Base-by-base conservation (phyloP, 2,797 vertebrate genomes). In the Paguma larvata region DNA sequence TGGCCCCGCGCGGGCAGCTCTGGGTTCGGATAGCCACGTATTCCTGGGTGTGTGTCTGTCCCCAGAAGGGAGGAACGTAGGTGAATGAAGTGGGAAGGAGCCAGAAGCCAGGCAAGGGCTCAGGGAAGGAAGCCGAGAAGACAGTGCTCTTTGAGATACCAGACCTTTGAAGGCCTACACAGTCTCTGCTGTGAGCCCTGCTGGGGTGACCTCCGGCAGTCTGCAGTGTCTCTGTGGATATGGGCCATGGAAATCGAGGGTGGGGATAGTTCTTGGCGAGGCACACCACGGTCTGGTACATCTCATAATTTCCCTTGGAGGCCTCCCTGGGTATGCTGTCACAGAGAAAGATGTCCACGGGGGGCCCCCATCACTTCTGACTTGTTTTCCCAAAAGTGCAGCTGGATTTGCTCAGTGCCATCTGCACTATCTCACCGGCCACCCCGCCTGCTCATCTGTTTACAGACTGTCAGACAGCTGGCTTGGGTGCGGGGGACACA, bases 381-480 rank as follows among this genome's bases (percentile, higher is more conserved):
- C 96, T 96, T 95, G 88, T 97, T 97, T 96, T 96, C 98, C 89
- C 95, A 67, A 96, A 96, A 92, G 83, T 93, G 92, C 6, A 94
- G 96, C 97, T 98, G 97, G 97, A 70, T 77, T 67, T 72, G 19
- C 95, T 97, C 98, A 97, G 95, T 94, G 89, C 95, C 93, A 91
- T 97, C 94, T 97, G 98, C 63, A 96, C 94, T 80, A 13, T 96
- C 78, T 97, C 97, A 97, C 91, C 1, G 94, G 95, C 85, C 94
- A 96, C 92, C 95, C 97, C 93, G 0, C 97, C 98, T 91, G 27
- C 85, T 62, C 95, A 56, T 97, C 97, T 98, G 97, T 96, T 93
- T 96, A 93, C 25, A 65, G 92, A 83, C 97, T 84, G 93, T 97
- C 94, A 96, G 96, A 94, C 63, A 96, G 95, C 96, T 98, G 98